These are phyloP conservation scores for Pholis gunnellus DNA, from an alignment of 2,113 vertebrate genomes.

Conservation along the genomic window DNA sequence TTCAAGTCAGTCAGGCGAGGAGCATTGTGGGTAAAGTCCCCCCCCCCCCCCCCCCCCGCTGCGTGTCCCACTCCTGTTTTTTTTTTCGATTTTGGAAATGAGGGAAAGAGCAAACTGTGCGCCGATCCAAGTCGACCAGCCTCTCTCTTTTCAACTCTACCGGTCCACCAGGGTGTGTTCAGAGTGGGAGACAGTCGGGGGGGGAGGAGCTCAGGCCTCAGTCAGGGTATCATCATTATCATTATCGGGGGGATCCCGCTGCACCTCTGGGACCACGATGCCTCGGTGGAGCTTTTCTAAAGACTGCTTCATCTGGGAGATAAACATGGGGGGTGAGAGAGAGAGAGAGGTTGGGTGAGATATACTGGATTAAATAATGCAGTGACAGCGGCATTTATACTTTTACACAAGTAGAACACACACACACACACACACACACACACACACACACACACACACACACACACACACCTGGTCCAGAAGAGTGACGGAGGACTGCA, in stretches of 20 bases:
- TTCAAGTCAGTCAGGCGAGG: constrained; percentile 73
- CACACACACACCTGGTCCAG: constrained; percentile 87
- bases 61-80: constrained; percentile 8
- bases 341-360: constrained; percentile 5
- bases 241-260: constrained; percentile 67
- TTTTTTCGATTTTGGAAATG: neutral
- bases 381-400: neutral
- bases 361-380: neutral
- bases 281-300: constrained; percentile 91
- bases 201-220: constrained; percentile 58
- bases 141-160: neutral
- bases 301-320: constrained; percentile 90
- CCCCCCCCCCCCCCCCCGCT: neutral
- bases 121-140: neutral
- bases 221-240: constrained; percentile 42
- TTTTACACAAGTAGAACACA: neutral
- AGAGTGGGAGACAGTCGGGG: neutral
- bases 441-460: neutral
- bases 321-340: neutral
- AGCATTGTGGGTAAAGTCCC: constrained; percentile 47
- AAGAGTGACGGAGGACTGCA: constrained; percentile 89
- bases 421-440: too few species aligned
- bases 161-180: neutral
- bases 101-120: constrained; percentile 1
- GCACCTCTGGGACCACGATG: constrained; percentile 83